Conservation (phyloP, 2,888 invertebrate genomes). For the Euphydryas editha region DNA sequence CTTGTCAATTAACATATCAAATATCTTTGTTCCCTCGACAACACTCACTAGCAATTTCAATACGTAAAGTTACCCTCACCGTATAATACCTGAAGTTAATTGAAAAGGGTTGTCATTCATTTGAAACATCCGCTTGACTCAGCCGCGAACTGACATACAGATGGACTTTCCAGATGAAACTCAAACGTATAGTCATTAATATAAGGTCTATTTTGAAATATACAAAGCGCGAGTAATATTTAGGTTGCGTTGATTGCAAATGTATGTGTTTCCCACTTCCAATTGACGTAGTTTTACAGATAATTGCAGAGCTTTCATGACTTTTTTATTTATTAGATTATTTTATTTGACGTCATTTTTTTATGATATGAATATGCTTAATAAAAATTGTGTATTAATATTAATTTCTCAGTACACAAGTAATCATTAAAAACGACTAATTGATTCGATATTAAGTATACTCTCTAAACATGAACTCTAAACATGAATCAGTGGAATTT, state of each 20-base stretch:
- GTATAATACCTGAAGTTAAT: constrained; percentile 9
- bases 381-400: no score
- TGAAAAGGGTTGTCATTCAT: constrained; percentile 10
- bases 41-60: neutral
- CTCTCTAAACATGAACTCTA: no score
- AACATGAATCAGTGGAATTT: no score
- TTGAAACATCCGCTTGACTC: neutral
- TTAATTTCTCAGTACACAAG: no score
- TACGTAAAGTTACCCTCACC: neutral
- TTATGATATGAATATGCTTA: neutral
- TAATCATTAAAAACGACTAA: no score
- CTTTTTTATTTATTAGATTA: no score
- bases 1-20: no score
- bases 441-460: no score
- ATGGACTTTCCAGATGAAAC: neutral
- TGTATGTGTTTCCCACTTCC: neutral
- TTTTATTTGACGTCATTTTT: neutral
- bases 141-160: neutral
- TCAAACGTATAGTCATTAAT: neutral
- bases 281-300: neutral
- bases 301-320: neutral
- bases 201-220: neutral
- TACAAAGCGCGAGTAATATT: neutral
- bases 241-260: constrained; percentile 3
- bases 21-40: neutral